Evolutionary conservation across 2,888 invertebrate species (phyloP), one percentile per base, ranked within the genome.

Genomic region (Galerucella pusilla): DNA sequence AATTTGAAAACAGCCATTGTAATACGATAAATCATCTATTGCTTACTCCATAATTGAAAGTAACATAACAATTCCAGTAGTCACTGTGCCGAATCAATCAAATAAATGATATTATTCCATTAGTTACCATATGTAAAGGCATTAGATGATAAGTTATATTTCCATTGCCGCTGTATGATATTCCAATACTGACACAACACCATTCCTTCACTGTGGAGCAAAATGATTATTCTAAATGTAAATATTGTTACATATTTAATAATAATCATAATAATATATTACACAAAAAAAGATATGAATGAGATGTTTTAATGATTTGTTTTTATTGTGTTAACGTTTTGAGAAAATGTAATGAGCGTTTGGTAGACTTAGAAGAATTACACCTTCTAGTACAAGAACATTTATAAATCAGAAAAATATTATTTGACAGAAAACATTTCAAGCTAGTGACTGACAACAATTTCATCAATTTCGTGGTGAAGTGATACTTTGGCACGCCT

Each of bases 201-300:
- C 77, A 77, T 79, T 80, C 80, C 81, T 81, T 82, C 79, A 82
- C 79, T 81, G 83, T 83, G 84, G 85, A 85, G 78, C 80, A 78
- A 80, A 83, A 86, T 86, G 84, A 88, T 89, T 88, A 89, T 89
- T 89, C 89, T 89, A 89, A 89, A 89, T 89, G 89, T 89, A 89
- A 87, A 89, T 89, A 89, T 88, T 89, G 89, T 89, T 89, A 89
- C 85, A 88, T 88, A 88, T 85, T 81, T 84, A 83, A 77, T 79
- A 83, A 81, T 83, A 85, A 77, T 77, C 77, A 75, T 77, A 77
- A 74, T 74, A 75, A 75, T 67, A 75, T 67, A 73, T 70, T 71
- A 69, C 63, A 74, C 64, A 68, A 71, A 61, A 63, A 64, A 72
- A 42, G n/a, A 65, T n/a, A 49, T 46, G 84, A 83, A 84, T 84